A percentile compares a stretch with the other conserved stretches of the same genome.
Conservation (phyloP, 2,888 invertebrate species). For the Dione juno region DNA sequence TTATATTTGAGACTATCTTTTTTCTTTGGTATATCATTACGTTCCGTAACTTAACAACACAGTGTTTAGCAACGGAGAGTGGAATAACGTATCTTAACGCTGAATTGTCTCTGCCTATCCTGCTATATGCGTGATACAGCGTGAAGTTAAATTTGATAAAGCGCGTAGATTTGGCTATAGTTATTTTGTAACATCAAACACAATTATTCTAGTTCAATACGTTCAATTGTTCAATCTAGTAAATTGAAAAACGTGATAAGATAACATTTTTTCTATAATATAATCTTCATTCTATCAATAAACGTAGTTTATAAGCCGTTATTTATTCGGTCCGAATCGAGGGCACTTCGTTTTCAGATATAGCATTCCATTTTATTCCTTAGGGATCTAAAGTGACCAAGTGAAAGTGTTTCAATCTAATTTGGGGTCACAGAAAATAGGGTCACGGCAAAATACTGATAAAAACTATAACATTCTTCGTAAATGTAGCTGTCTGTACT, state of each 20-base stretch:
- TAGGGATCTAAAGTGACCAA: slow-evolving; percentile 44
- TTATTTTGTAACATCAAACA: no score
- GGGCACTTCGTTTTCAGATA: slow-evolving; percentile 44
- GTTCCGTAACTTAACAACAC: no score
- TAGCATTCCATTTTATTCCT: slow-evolving; percentile 46
- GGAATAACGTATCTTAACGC: no score
- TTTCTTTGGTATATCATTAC: no score
- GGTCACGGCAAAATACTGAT: slow-evolving; percentile 10
- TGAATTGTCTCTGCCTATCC: no score
- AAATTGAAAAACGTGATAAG: not conserved
- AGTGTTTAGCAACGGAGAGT: no score
- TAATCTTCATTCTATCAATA: not conserved
- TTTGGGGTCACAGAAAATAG: slow-evolving; percentile 42
- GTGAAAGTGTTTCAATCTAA: slow-evolving; percentile 46
- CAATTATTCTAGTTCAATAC: no score
- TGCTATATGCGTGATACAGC: no score
- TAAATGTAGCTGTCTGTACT: slow-evolving; percentile 1
- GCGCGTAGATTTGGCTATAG: no score
- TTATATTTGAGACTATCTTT: no score
- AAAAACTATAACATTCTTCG: not conserved
- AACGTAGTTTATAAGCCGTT: slow-evolving; percentile 21
- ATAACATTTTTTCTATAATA: not conserved
- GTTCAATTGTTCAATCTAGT: no score
- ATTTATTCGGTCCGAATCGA: slow-evolving; percentile 29
- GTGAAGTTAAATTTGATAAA: no score